phyloP scores from a whole-genome alignment of 2,113 vertebrate genomes.

The Smithornis capensis region DNA sequence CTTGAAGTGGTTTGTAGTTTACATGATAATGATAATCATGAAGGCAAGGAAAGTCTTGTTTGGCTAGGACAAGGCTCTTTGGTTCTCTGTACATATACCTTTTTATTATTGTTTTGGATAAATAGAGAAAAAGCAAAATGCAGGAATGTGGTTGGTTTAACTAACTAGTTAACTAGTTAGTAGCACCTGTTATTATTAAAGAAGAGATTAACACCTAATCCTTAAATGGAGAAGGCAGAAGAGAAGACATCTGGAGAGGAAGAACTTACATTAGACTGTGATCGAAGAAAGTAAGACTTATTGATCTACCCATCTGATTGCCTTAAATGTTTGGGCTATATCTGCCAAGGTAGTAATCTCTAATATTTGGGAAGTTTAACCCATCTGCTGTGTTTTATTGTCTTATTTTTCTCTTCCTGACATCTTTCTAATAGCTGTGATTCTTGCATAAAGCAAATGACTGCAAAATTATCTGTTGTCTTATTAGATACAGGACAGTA shows the following conservation, averaged over 20 bases:
- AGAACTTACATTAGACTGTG: neutral
- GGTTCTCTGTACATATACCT: neutral
- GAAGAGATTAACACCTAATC: neutral
- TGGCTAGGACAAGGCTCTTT: neutral
- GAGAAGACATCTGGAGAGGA: neutral
- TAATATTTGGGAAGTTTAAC: neutral
- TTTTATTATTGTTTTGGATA: neutral
- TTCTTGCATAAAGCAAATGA: neutral
- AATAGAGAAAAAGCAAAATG: neutral
- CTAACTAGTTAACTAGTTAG: too few species aligned
- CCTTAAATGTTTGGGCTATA: neutral
- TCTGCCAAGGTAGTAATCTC: neutral
- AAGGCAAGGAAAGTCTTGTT: neutral
- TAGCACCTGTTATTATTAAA: neutral
- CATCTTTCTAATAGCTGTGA: neutral
- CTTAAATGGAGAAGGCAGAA: neutral
- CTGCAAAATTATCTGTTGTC: neutral
- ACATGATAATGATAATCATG: neutral
- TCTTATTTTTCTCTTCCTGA: neutral
- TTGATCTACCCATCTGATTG: neutral
- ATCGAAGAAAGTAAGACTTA: neutral
- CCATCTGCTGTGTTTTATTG: neutral
- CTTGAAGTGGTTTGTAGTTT: neutral
- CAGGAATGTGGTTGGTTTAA: fast-evolving
- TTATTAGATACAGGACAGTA: neutral